A percentile compares a stretch with the other conserved stretches of the same genome.
Evolutionary conservation across 2,797 vertebrate genomes (phyloP).

Genomic region (Ataeniobius toweri): DNA sequence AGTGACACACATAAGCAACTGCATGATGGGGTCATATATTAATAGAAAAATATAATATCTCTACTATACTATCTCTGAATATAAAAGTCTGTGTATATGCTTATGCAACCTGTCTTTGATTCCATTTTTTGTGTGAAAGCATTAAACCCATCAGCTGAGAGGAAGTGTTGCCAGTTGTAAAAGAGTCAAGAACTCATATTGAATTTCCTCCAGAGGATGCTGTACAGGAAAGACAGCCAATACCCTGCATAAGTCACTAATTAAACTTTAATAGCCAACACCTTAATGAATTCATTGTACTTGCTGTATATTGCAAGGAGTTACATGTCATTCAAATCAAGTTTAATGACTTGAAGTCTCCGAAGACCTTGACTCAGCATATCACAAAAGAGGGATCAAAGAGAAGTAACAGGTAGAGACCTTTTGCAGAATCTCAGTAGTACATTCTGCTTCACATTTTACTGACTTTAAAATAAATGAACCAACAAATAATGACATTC

Average conservation of each 20-base stretch:
- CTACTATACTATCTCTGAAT: slow-evolving; percentile 2
- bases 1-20: neutral
- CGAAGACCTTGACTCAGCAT: slow-evolving; percentile 43
- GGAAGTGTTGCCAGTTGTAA: slow-evolving; percentile 51
- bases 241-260: slow-evolving; percentile 19
- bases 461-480: slow-evolving; percentile 52
- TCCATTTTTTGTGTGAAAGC: neutral
- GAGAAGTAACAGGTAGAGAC: slow-evolving; percentile 27
- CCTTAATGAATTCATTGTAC: slow-evolving; percentile 50
- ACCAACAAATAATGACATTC: slow-evolving; percentile 59
- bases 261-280: slow-evolving; percentile 48
- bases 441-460: slow-evolving; percentile 46
- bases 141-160: slow-evolving; percentile 39
- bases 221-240: slow-evolving; percentile 29
- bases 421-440: slow-evolving; percentile 23
- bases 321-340: slow-evolving; percentile 41
- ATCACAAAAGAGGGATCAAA: slow-evolving; percentile 27
- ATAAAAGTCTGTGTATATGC: slow-evolving; percentile 21
- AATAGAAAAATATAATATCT: slow-evolving; percentile 10
- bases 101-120: slow-evolving; percentile 24
- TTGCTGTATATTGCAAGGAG: slow-evolving; percentile 42
- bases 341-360: slow-evolving; percentile 48
- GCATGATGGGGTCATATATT: slow-evolving; percentile 1
- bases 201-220: slow-evolving; percentile 50
- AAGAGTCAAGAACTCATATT: slow-evolving; percentile 53